Conservation (phyloP, 2,113 vertebrate species). For the Calidris pugnax region DNA sequence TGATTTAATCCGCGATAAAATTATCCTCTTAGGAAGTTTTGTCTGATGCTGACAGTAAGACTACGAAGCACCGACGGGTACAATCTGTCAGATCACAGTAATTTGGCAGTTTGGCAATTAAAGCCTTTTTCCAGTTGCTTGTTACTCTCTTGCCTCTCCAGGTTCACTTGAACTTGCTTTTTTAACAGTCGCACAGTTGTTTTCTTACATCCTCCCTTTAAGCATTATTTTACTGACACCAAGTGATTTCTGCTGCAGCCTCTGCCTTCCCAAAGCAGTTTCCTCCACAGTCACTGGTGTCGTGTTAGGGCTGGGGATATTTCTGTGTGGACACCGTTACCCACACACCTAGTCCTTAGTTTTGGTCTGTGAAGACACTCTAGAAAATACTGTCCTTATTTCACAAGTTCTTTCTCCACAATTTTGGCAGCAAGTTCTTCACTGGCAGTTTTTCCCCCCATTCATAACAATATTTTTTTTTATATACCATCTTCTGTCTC, state of each 20-base stretch:
- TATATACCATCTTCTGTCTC: not conserved
- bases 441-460: not conserved
- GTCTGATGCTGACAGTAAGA: not conserved
- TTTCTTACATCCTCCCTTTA: not conserved
- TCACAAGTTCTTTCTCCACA: not conserved
- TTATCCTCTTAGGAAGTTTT: not conserved
- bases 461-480: not conserved
- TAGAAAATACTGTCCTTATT: not conserved
- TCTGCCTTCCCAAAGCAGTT: not conserved
- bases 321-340: rapidly evolving
- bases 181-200: not conserved
- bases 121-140: not conserved
- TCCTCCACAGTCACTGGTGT: rapidly evolving
- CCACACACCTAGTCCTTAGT: rapidly evolving
- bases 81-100: not conserved
- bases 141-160: not conserved
- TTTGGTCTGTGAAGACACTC: not conserved
- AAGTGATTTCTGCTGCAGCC: not conserved
- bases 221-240: not conserved
- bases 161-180: not conserved
- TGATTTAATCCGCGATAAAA: conserved; percentile 23
- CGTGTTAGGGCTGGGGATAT: not conserved
- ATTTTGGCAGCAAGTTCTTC: not conserved
- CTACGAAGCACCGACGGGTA: not conserved
- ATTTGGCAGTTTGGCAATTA: conserved; percentile 35